Evolutionary conservation across 1,140 invertebrate genomes (phyloP).

Genomic region (Popillia japonica): DNA sequence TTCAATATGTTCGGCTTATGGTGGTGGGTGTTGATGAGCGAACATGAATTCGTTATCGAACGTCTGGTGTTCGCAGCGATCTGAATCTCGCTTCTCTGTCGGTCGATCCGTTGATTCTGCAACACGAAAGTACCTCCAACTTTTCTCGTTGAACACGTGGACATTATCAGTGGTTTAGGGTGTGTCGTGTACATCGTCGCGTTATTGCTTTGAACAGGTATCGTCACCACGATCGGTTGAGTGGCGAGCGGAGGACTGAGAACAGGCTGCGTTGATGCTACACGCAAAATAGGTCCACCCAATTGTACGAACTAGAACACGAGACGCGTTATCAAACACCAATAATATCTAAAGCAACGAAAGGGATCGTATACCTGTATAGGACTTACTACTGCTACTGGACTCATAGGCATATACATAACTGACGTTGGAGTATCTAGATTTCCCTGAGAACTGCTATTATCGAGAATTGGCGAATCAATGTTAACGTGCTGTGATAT

Average conservation of each 20-base stretch:
- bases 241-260: constrained; percentile 42
- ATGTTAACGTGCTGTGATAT: constrained; percentile 30
- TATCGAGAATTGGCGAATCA: not conserved
- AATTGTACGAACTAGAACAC: constrained; percentile 26
- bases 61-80: constrained; percentile 30
- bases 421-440: constrained; percentile 20
- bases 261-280: constrained; percentile 37
- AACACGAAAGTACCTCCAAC: constrained; percentile 41
- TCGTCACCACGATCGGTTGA: constrained; percentile 45
- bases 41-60: constrained; percentile 19
- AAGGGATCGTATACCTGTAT: constrained; percentile 38
- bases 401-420: constrained; percentile 45
- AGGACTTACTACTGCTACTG: constrained; percentile 43
- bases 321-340: too few relatives aligned
- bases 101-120: constrained; percentile 45
- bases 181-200: constrained; percentile 41
- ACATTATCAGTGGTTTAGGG: constrained; percentile 45
- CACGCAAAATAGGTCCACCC: constrained; percentile 22
- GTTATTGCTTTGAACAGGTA: constrained; percentile 38
- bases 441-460: constrained; percentile 35
- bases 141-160: constrained; percentile 41
- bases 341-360: not conserved
- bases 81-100: constrained; percentile 42
- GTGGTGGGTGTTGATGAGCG: constrained; percentile 26
- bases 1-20: constrained; percentile 18